Evolutionary conservation across 2,797 vertebrate species (phyloP).

Genomic region (Linurgus olivaceus): DNA sequence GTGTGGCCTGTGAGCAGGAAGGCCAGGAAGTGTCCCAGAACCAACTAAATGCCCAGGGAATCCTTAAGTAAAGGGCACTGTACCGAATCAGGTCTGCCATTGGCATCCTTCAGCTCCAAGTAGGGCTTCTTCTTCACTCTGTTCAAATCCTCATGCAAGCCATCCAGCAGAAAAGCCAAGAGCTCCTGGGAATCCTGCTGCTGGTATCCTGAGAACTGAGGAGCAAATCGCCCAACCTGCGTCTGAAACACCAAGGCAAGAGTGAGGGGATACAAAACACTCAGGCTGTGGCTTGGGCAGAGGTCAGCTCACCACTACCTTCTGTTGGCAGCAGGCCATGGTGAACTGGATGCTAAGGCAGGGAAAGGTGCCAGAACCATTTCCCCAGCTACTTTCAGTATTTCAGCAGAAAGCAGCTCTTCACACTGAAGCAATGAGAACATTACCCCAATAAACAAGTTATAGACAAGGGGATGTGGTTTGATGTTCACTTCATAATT

Average conservation of each 20-base stretch:
- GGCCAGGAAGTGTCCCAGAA: background rate
- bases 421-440: background rate
- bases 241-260: conserved; percentile 78
- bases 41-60: background rate
- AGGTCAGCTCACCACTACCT: background rate
- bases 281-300: background rate
- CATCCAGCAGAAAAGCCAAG: conserved; percentile 92
- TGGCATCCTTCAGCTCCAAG: conserved; percentile 90
- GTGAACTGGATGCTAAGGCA: background rate
- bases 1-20: background rate
- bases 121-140: conserved; percentile 98
- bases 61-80: background rate
- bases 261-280: background rate
- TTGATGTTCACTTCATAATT: background rate
- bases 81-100: conserved; percentile 91
- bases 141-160: conserved; percentile 95
- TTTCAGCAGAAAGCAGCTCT: background rate
- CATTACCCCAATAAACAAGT: background rate
- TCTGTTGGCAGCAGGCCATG: background rate
- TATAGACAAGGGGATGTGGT: background rate
- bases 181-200: conserved; percentile 98
- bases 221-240: conserved; percentile 94
- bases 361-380: background rate
- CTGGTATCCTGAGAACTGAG: conserved; percentile 97
- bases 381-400: background rate